phyloP scores from a whole-genome alignment of 2,797 vertebrate species.

The Tachyglossus aculeatus region DNA sequence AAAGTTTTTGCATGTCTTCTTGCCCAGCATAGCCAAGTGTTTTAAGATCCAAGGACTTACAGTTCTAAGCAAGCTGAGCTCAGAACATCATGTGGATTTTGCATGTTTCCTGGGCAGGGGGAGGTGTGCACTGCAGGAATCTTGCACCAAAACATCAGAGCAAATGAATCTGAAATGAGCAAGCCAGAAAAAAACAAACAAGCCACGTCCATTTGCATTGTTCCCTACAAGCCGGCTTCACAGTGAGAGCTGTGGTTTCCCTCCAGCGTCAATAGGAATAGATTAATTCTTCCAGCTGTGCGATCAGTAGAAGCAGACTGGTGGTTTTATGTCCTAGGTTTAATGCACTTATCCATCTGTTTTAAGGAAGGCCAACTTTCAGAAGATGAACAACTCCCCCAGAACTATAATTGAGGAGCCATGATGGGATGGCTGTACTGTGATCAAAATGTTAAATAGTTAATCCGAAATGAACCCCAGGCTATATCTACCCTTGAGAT shows the following conservation, averaged over 20 bases:
- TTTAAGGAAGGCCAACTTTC: slow-evolving; percentile 56
- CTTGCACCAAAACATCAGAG: background rate
- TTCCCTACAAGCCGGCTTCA: slow-evolving; percentile 27
- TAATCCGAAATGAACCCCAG: slow-evolving; percentile 60
- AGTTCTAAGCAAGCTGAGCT: too few species aligned
- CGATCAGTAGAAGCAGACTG: slow-evolving; percentile 33
- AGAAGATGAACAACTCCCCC: too few species aligned
- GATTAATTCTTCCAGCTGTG: slow-evolving; percentile 65
- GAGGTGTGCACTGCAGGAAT: too few species aligned
- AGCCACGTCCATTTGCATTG: background rate
- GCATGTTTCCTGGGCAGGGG: too few species aligned
- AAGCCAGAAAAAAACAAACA: background rate
- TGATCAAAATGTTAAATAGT: slow-evolving; percentile 53
- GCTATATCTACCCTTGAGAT: slow-evolving; percentile 37
- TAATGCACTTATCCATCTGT: slow-evolving; percentile 65
- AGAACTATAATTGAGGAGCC: slow-evolving; percentile 39
- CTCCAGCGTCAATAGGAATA: slow-evolving; percentile 45
- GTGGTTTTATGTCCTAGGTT: slow-evolving; percentile 48
- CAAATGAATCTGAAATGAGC: background rate
- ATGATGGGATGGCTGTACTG: slow-evolving; percentile 24
- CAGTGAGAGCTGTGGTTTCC: slow-evolving; percentile 23
- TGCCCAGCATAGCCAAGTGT: too few species aligned
- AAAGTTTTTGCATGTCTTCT: too few species aligned
- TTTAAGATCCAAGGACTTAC: too few species aligned
- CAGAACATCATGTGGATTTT: too few species aligned